Conservation (phyloP, 2,797 vertebrate species). For the Premnoplex brunnescens region DNA sequence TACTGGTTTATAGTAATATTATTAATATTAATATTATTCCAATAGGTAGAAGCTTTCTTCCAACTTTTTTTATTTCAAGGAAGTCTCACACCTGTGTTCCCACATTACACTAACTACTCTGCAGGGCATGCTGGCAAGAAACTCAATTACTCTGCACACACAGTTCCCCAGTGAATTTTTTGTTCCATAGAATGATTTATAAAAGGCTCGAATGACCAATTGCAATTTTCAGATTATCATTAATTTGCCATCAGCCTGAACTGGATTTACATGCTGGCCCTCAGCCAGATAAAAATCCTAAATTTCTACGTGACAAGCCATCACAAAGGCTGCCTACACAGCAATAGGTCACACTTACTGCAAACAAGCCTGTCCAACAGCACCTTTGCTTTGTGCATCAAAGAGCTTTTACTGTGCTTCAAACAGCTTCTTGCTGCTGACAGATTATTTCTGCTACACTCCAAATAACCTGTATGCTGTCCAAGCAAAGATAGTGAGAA, state of each 20-base stretch:
- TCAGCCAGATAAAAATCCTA: neutral
- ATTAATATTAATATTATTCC: neutral
- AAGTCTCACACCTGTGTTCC: neutral
- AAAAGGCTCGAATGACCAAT: neutral
- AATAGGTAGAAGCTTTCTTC: neutral
- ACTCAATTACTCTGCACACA: neutral
- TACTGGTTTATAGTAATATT: neutral
- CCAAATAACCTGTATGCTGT: neutral
- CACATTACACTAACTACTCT: neutral
- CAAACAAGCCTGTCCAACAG: neutral
- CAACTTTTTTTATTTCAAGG: neutral
- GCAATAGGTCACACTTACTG: neutral
- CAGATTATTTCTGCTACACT: neutral
- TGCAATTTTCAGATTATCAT: slow-evolving; percentile 11
- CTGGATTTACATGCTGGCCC: neutral
- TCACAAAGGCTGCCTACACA: neutral
- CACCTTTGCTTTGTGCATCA: neutral
- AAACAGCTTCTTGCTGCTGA: neutral
- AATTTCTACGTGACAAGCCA: neutral
- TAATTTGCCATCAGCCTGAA: neutral
- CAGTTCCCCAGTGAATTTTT: neutral
- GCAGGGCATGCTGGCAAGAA: neutral
- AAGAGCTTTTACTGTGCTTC: neutral
- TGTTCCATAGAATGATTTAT: neutral
- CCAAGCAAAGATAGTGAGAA: neutral